phyloP scores from a whole-genome alignment of 2,888 invertebrate species.

The Litoditis marina region DNA sequence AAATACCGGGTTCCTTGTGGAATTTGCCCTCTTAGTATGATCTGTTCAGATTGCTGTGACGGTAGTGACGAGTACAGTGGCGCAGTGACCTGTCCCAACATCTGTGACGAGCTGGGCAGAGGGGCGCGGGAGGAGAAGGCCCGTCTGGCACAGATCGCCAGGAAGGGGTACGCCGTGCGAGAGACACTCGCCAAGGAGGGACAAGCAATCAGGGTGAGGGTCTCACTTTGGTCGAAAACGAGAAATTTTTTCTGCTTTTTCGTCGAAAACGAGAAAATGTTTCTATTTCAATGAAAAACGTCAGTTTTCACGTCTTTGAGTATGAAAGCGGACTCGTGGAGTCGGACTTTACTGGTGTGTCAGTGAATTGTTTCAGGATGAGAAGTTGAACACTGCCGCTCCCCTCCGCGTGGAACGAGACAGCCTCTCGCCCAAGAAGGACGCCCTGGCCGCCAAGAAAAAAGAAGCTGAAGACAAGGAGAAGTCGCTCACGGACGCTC shows the following conservation, averaged over 20 bases:
- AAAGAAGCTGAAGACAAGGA: slow-evolving; percentile 76
- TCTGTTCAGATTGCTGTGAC: slow-evolving; percentile 72
- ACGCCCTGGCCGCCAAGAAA: slow-evolving; percentile 61
- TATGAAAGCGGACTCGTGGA: neutral
- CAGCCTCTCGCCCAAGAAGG: slow-evolving; percentile 73
- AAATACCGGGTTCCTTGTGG: too few relatives aligned
- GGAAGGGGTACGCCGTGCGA: slow-evolving; percentile 77
- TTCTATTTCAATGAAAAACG: too few relatives aligned
- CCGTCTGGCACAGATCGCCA: slow-evolving; percentile 71
- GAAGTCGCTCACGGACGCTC: slow-evolving; percentile 69
- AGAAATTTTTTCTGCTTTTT: too few relatives aligned
- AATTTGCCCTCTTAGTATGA: too few relatives aligned
- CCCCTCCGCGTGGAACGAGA: slow-evolving; percentile 71
- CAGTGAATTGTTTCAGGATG: slow-evolving; percentile 21
- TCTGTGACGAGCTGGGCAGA: slow-evolving; percentile 73
- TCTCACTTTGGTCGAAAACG: too few relatives aligned
- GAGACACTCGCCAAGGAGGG: slow-evolving; percentile 76
- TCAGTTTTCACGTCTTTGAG: too few relatives aligned
- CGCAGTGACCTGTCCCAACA: slow-evolving; percentile 72
- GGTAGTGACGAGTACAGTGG: slow-evolving; percentile 69
- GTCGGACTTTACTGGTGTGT: neutral
- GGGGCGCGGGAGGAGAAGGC: slow-evolving; percentile 69
- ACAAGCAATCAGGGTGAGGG: slow-evolving; percentile 69
- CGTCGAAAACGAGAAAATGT: too few relatives aligned
- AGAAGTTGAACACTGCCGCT: slow-evolving; percentile 69